Evolutionary conservation across 2,888 invertebrate genomes (phyloP), one percentile per base, ranked within the genome.

Genomic region (Agrenia bidenticulata): DNA sequence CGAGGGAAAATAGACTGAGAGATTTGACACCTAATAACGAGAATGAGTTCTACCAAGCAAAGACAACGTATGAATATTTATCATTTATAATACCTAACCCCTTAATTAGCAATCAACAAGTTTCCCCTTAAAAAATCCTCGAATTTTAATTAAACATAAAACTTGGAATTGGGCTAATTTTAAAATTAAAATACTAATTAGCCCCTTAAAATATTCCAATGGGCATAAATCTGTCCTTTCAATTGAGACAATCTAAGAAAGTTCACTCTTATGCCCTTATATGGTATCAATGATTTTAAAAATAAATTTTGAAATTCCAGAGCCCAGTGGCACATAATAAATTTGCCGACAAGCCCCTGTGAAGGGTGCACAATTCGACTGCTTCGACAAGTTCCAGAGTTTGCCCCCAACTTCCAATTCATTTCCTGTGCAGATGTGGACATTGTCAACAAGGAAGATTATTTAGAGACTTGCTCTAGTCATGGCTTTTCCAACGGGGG

Each of bases 341-440:
- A 86, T 53, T 81, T 97, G 53, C 95, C 96, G n/a, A n/a, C n/a
- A n/a, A n/a, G n/a, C n/a, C n/a, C 87, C 42, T 98, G 97, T 79
- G 83, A 84, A 64, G 90, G 93, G 80, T 98, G 97, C 80, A 92
- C 94, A 0, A 83, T 98, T 39, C 87, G 96, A 64, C 83, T 98
- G 73, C 84, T 94, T 60, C 84, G 96, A 0, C 92, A 96, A 81
- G 96, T 96, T 0, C 86, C 87, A 23, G 96, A 97, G 82, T 95
- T 94, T 92, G 86, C 89, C 0, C 82, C 84, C 60, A 85, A 84
- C 77, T 96, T 95, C 81, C 83, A 88, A 69, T 96, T 97, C 83
- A 94, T 94, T 92, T 93, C 94, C 0, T 97, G 97, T 79, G 90
- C 95, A 1, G 96, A 97, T 81, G 89, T 97, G 60, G 93, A 94